Base-by-base conservation (phyloP, 2,888 invertebrate genomes). In the Nowickia ferox region DNA sequence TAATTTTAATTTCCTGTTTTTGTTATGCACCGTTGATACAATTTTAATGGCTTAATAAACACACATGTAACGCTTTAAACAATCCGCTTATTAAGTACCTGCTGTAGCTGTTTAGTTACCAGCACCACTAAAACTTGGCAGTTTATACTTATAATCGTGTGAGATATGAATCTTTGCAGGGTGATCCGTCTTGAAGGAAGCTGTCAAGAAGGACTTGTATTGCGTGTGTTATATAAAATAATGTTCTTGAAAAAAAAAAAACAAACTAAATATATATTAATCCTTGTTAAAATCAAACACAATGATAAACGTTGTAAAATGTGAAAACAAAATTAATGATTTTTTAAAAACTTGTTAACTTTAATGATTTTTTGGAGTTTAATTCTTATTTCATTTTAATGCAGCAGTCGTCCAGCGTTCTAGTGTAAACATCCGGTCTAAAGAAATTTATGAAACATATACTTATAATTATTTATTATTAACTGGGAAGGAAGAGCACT, bases 21-120 rank as follows among this genome's bases (percentile, higher is more conserved):
- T 10, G 2, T 68, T 63, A 44, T 69, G 44, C 9, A 6, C 30
- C 30, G 69, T 80, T 87, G 86, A 85, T 87, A 87, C 44, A 86
- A 84, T 83, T 87, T 86, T 88, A 88, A 88, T 88, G 86, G 84
- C 87, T 88, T 88, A 74, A 88, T 86, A 81, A 77, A 87, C 44
- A 79, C 74, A 74, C 53, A 55, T 38, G 42, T 77, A 81, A 72
- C 69, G 66, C 17, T 51, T 66, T 13, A 51, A 59, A 19, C 19
- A 30, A 13, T 38, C 42, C 11, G 10, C 13, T 44, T 15, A n/a
- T 51, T 9, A 42, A 65, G 11, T 42, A 30, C 6, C 5, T 68
- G 38, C 17, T 48, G 40, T 69, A 19, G 9, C 1, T 59, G 38
- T 59, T 2, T 40, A 11, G 46, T 75, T 51, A 13, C 44, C 38